These are phyloP conservation scores for Abrostola tripartita DNA, from an alignment of 2,888 invertebrate genomes.

Conservation along the genomic window DNA sequence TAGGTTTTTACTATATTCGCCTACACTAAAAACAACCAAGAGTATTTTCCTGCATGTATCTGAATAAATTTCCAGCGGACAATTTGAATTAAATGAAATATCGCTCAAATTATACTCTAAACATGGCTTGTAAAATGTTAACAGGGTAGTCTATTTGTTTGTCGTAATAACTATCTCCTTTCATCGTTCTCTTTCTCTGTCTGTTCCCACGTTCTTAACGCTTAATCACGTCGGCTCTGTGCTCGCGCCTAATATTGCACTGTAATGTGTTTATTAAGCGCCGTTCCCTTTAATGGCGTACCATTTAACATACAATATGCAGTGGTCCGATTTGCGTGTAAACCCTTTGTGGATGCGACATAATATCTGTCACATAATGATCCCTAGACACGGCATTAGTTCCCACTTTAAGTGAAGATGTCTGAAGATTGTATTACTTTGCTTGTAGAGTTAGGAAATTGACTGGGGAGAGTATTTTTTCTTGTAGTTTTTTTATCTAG, in stretches of 20 bases:
- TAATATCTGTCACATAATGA: slow-evolving; percentile 63
- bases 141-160: slow-evolving; percentile 58
- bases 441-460: no score
- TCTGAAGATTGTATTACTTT: not conserved
- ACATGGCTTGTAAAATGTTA: slow-evolving; percentile 46
- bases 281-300: slow-evolving; percentile 82
- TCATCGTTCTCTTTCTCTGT: slow-evolving; percentile 72
- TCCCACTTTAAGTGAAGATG: slow-evolving; percentile 40
- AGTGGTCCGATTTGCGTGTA: slow-evolving; percentile 79
- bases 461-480: no score
- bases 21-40: no score
- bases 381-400: slow-evolving; percentile 58
- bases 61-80: not conserved
- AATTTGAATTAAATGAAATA: slow-evolving; percentile 30
- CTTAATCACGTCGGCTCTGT: slow-evolving; percentile 81
- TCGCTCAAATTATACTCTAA: slow-evolving; percentile 37
- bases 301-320: slow-evolving; percentile 85
- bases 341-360: slow-evolving; percentile 72
- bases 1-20: no score
- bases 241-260: slow-evolving; percentile 84
- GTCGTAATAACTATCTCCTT: slow-evolving; percentile 66
- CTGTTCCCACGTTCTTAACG: slow-evolving; percentile 84
- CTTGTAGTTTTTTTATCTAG: no score
- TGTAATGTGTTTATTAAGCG: slow-evolving; percentile 87
- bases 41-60: not conserved